phyloP scores from a whole-genome alignment of 2,797 vertebrate genomes.

The Pipistrellus pygmaeus region DNA sequence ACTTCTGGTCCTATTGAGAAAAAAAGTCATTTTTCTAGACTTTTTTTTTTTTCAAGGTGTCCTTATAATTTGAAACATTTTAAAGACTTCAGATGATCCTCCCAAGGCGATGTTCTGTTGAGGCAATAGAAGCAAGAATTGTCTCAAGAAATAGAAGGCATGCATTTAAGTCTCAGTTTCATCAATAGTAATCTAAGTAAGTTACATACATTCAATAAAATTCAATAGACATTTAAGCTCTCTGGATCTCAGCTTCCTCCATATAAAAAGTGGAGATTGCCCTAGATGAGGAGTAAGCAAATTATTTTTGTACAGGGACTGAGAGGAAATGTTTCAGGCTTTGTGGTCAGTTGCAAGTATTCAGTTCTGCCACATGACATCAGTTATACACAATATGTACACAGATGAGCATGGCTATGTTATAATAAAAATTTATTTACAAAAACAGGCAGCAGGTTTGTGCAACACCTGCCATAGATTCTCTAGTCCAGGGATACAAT shows the following conservation, averaged over 20 bases:
- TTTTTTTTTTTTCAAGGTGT: constrained; percentile 6
- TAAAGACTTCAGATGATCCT: constrained; percentile 7
- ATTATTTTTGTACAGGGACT: neutral
- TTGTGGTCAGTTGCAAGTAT: neutral
- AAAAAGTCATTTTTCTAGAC: neutral
- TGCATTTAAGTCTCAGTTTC: neutral
- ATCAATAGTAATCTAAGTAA: neutral
- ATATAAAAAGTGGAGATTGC: neutral
- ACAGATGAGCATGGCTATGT: neutral
- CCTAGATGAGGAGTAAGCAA: neutral
- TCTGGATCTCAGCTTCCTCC: neutral
- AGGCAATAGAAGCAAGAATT: neutral
- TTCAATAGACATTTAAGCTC: constrained; percentile 17
- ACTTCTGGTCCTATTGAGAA: neutral
- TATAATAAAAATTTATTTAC: constrained; percentile 27
- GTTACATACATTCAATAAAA: constrained; percentile 14
- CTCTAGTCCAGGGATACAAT: neutral
- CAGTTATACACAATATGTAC: neutral
- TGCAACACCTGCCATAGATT: neutral
- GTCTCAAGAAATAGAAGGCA: neutral
- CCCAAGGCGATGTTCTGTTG: neutral
- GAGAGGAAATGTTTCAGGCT: neutral
- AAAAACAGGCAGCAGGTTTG: neutral
- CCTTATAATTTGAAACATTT: constrained; percentile 36
- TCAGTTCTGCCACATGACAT: neutral